phyloP scores from a whole-genome alignment of 30 jellyfish, hydroid and myxozoan species.

The Rhopilema esculentum region DNA sequence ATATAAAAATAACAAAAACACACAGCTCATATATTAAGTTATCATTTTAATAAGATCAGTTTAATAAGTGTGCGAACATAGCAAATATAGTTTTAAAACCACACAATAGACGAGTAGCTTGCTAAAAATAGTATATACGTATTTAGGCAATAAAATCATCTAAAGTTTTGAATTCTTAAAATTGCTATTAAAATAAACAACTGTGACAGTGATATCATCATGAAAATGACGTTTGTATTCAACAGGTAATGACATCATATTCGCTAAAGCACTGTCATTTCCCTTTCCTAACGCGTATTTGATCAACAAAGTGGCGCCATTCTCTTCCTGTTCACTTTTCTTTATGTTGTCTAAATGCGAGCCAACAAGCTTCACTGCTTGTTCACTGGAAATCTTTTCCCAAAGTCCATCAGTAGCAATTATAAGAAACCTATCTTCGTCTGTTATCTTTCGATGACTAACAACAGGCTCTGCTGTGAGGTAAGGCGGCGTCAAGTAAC shows the following conservation, averaged over 20 bases:
- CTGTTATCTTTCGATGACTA: slow-evolving; percentile 55
- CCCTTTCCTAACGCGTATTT: slow-evolving; percentile 86
- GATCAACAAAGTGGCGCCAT: slow-evolving; percentile 89
- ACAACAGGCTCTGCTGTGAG: slow-evolving; percentile 94
- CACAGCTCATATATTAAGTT: no score
- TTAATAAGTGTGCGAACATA: no score
- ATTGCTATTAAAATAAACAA: slow-evolving; percentile 59
- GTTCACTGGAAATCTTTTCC: slow-evolving; percentile 89
- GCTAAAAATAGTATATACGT: neutral
- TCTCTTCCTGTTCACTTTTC: slow-evolving; percentile 51
- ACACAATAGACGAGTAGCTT: neutral
- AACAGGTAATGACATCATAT: slow-evolving; percentile 76
- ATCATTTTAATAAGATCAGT: no score
- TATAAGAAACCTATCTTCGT: slow-evolving; percentile 80
- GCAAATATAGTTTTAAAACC: no score
- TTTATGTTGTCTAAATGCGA: slow-evolving; percentile 49
- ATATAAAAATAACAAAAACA: no score
- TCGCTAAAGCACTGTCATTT: slow-evolving; percentile 45
- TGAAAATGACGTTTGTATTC: slow-evolving; percentile 82
- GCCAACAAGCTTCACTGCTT: slow-evolving; percentile 87
- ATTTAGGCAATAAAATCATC: neutral
- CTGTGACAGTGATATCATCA: slow-evolving; percentile 95
- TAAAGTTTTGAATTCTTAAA: slow-evolving; percentile 31
- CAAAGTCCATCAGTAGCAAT: slow-evolving; percentile 96
- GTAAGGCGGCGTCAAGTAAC: slow-evolving; percentile 89